Evolutionary conservation across 2,113 vertebrate species (phyloP), one percentile per base, ranked within the genome.

Genomic region (Capreolus pygargus): DNA sequence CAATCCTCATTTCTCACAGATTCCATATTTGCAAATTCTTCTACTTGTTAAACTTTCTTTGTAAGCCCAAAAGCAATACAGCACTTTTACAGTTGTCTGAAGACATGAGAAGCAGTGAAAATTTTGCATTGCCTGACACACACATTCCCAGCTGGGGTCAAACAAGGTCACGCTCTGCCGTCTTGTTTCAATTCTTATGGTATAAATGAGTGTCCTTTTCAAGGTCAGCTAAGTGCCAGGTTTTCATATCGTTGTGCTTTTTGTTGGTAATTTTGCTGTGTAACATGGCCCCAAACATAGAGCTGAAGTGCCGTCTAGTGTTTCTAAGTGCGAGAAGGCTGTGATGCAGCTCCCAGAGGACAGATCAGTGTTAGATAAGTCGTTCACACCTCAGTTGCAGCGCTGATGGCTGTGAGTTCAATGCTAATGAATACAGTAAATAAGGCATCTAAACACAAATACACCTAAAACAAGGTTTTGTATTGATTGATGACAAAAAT

Each of bases 231-330:
- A 67, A 78, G 8, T 89, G 27, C 33, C 43, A 67, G 2, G 2
- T 47, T 82, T 96, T 82, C 33, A 30, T 6, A 83, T 94, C 58
- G 54, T 90, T 95, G n/a, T 94, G 15, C 74, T 91, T 95, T 93
- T 15, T 50, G 12, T 78, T 74, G 58, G 14, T 82, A 14, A 60
- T 67, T 86, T 92, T 28, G 25, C 39, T 86, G 13, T 89, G 92
- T 67, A 89, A 92, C 85, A 95, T 55, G 79, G 30, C 7, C 14
- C 8, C 50, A 67, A 61, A 15, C 83, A 76, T 86, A 74, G 8
- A 82, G 78, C 47, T 64, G 19, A 89, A 64, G 39, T 52, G 17
- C 25, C 55, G 30, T 45, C 88, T 67, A 50, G 25, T 91, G 54
- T 89, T 70, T 28, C 52, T 85, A 92, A 82, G 54, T n/a, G 11